phyloP scores from a whole-genome alignment of 2,113 vertebrate species.

The Cacatua alba region DNA sequence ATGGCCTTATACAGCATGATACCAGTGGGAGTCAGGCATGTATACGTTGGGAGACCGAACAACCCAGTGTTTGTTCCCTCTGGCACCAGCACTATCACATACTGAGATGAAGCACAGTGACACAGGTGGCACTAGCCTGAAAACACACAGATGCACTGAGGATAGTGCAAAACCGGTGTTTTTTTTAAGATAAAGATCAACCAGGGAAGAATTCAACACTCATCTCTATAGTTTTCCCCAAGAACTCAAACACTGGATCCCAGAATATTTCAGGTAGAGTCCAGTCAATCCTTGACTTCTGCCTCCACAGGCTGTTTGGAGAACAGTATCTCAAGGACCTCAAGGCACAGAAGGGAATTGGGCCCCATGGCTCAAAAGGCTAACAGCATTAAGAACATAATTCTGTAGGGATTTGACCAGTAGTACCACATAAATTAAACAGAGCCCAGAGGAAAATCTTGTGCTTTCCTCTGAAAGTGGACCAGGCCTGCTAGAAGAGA shows the following conservation, averaged over 20 bases:
- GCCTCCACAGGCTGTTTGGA: background rate
- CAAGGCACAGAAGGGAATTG: background rate
- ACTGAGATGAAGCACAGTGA: background rate
- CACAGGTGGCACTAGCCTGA: background rate
- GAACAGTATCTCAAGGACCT: background rate
- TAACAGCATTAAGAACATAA: background rate
- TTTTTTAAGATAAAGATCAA: background rate
- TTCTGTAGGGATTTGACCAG: background rate
- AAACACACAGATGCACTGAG: background rate
- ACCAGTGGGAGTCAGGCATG: background rate
- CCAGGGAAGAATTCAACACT: background rate
- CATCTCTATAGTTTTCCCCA: background rate
- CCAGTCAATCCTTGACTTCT: background rate
- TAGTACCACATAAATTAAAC: background rate
- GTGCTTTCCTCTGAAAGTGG: background rate
- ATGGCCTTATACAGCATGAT: background rate
- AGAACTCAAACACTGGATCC: background rate
- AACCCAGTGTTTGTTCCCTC: slow-evolving; percentile 12
- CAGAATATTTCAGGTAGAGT: background rate
- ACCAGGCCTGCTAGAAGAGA: background rate
- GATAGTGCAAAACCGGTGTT: background rate
- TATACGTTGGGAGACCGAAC: background rate
- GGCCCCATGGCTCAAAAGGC: background rate
- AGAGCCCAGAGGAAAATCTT: background rate
- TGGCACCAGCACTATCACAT: background rate